Evolutionary conservation across 2,113 vertebrate genomes (phyloP).

Genomic region (Hipposideros armiger): DNA sequence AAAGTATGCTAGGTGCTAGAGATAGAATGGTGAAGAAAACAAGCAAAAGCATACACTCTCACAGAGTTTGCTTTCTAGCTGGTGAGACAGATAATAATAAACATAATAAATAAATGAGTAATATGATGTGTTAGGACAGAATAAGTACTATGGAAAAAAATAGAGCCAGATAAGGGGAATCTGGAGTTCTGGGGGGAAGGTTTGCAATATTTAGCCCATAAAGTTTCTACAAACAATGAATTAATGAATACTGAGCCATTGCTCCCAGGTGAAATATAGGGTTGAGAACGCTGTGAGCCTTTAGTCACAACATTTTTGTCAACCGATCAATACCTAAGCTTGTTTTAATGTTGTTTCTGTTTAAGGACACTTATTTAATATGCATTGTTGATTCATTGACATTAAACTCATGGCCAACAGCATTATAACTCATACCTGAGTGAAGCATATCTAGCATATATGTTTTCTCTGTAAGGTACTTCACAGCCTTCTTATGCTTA

Average conservation of each 20-base stretch:
- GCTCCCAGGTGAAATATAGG: not conserved
- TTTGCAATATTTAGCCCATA: not conserved
- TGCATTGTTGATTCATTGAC: not conserved
- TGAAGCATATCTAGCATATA: rapidly evolving
- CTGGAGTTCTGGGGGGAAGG: not conserved
- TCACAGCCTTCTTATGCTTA: not conserved
- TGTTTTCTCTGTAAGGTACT: not conserved
- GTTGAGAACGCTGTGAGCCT: not conserved
- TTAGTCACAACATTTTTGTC: not conserved
- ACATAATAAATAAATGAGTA: not conserved
- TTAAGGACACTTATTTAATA: not conserved
- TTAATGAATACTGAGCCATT: not conserved
- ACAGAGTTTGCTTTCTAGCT: not conserved
- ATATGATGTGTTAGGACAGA: not conserved
- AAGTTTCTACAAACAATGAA: not conserved
- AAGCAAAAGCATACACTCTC: not conserved
- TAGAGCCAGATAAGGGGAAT: not conserved
- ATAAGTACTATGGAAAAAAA: not conserved
- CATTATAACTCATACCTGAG: not conserved
- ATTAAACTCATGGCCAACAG: not conserved
- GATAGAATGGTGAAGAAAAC: not conserved
- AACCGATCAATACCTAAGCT: not conserved
- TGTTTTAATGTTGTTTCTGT: not conserved
- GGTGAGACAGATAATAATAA: not conserved
- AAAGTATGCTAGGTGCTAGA: not conserved